These are phyloP conservation scores for Xenus cinereus DNA, from an alignment of 2,113 vertebrate genomes.

Conservation along the genomic window DNA sequence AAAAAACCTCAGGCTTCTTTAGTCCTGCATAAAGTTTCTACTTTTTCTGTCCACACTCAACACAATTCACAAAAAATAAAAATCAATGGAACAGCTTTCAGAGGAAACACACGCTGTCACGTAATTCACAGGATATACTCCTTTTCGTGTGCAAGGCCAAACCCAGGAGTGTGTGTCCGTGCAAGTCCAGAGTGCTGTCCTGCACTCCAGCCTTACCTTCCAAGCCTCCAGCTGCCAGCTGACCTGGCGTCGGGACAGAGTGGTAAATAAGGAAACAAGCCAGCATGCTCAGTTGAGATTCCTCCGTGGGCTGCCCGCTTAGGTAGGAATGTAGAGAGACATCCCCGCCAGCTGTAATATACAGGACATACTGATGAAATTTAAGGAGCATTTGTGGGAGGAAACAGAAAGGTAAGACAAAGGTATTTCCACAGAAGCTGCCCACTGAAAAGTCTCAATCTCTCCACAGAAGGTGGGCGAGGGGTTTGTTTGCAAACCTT, in stretches of 20 bases:
- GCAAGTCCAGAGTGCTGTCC: too few relatives aligned
- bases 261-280: slow-evolving; percentile 93
- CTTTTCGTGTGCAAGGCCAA: background rate
- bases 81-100: background rate
- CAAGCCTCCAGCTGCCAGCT: slow-evolving; percentile 76
- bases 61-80: background rate
- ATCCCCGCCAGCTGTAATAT: slow-evolving; percentile 78
- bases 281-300: slow-evolving; percentile 78
- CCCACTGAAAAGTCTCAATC: background rate
- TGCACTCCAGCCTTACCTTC: slow-evolving; percentile 76
- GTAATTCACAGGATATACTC: background rate
- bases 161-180: accelerated
- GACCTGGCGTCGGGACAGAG: slow-evolving; percentile 82
- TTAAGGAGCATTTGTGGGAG: background rate
- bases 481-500: background rate
- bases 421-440: background rate
- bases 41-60: too few relatives aligned
- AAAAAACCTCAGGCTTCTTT: too few relatives aligned
- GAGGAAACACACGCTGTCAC: background rate
- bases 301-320: slow-evolving; percentile 71
- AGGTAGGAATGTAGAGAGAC: slow-evolving; percentile 82
- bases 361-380: background rate
- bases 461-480: background rate
- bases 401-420: background rate
- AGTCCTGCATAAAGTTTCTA: too few relatives aligned